These are phyloP conservation scores for Carduelis carduelis DNA, from an alignment of 2,797 vertebrate species.

Conservation along the genomic window DNA sequence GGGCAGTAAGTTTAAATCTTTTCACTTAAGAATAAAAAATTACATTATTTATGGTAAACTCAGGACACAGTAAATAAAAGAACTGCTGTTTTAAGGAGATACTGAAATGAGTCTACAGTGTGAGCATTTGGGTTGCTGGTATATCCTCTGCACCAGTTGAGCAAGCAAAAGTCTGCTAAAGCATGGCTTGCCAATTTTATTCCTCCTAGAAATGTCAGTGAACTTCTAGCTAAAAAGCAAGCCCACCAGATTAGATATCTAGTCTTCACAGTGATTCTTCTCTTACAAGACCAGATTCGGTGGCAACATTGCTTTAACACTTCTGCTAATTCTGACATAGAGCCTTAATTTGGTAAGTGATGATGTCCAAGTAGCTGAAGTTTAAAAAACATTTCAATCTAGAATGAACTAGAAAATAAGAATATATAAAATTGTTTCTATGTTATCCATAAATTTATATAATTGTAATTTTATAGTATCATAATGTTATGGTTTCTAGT, in stretches of 20 bases:
- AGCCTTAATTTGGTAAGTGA: background rate
- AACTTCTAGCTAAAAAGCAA: background rate
- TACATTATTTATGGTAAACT: background rate
- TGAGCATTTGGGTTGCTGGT: background rate
- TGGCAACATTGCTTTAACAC: background rate
- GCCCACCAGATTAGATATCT: background rate
- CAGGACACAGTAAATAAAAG: background rate
- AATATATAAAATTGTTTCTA: background rate
- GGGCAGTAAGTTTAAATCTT: background rate
- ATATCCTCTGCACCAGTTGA: background rate
- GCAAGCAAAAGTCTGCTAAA: background rate
- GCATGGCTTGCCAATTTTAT: slow-evolving; percentile 2
- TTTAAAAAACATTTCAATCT: background rate
- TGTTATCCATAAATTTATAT: background rate
- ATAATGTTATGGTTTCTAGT: slow-evolving; percentile 76
- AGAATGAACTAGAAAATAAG: background rate
- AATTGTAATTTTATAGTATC: background rate
- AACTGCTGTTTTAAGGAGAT: background rate
- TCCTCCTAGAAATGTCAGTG: background rate
- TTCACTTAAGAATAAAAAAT: background rate
- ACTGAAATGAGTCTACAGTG: background rate
- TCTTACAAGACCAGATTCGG: background rate
- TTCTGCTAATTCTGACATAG: background rate
- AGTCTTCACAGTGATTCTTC: background rate
- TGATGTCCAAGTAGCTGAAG: background rate